Evolutionary conservation across 2,888 invertebrate species (phyloP).

Genomic region (Uloborus plumipes): DNA sequence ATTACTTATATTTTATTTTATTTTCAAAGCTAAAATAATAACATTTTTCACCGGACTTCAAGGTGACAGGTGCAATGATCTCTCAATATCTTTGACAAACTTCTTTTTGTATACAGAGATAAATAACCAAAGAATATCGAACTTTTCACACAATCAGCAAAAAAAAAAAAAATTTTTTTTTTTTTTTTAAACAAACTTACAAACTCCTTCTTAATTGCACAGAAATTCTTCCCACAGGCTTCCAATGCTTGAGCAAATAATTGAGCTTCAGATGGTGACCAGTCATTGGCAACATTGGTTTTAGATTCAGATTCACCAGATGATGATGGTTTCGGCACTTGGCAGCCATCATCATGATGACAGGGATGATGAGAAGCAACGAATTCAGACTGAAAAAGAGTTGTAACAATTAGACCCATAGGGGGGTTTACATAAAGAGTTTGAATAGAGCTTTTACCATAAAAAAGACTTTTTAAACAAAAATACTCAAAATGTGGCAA

Average conservation of each 20-base stretch:
- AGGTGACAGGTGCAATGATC: too few species aligned
- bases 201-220: constrained; percentile 67
- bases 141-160: not conserved
- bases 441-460: too few species aligned
- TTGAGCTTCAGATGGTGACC: constrained; percentile 66
- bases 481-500: not conserved
- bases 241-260: constrained; percentile 67
- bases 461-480: not conserved
- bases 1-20: too few species aligned
- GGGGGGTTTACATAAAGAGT: not conserved
- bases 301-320: constrained; percentile 44
- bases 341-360: constrained; percentile 66
- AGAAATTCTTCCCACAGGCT: constrained; percentile 67
- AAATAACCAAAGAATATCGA: not conserved
- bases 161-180: too few species aligned
- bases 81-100: too few species aligned
- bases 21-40: too few species aligned
- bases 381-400: constrained; percentile 65
- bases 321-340: constrained; percentile 60
- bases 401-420: not conserved
- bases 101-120: not conserved
- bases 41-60: too few species aligned
- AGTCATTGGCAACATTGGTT: constrained; percentile 39
- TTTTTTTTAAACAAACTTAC: constrained; percentile 36
- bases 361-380: constrained; percentile 66